A percentile compares a stretch with the other conserved stretches of the same genome.
phyloP scores from a whole-genome alignment of 2,888 invertebrate genomes.

The Luperina testacea region DNA sequence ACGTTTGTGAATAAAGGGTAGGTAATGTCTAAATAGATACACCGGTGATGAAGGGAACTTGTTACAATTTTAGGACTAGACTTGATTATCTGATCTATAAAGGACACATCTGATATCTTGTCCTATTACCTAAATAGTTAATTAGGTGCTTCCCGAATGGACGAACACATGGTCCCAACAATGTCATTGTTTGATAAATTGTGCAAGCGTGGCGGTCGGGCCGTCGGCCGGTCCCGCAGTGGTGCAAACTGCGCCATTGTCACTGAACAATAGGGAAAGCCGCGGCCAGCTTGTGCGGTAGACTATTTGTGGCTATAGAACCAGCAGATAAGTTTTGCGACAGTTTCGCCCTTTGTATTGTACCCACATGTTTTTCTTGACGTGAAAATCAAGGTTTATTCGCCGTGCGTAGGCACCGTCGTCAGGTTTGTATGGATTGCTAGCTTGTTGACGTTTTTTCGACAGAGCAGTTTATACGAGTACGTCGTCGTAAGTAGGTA shows the following conservation, averaged over 20 bases:
- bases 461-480: too few relatives aligned
- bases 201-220: conserved; percentile 74
- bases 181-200: conserved; percentile 76
- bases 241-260: conserved; percentile 85
- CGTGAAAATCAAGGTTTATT: neutral
- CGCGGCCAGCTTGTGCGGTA: conserved; percentile 64
- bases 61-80: neutral
- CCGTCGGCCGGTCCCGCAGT: conserved; percentile 61
- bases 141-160: conserved; percentile 48
- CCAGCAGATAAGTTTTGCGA: conserved; percentile 28
- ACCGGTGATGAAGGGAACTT: neutral
- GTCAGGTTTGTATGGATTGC: too few relatives aligned
- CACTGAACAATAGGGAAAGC: conserved; percentile 87
- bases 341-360: neutral
- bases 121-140: conserved; percentile 19
- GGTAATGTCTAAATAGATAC: too few relatives aligned
- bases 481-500: too few relatives aligned
- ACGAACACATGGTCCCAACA: conserved; percentile 69
- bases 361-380: neutral
- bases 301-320: conserved; percentile 52
- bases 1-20: too few relatives aligned
- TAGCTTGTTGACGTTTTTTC: too few relatives aligned
- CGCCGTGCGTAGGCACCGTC: too few relatives aligned
- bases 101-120: conserved; percentile 17
- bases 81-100: neutral